Evolutionary conservation across 2,888 invertebrate genomes (phyloP).

Genomic region (Plagodis dolabraria): DNA sequence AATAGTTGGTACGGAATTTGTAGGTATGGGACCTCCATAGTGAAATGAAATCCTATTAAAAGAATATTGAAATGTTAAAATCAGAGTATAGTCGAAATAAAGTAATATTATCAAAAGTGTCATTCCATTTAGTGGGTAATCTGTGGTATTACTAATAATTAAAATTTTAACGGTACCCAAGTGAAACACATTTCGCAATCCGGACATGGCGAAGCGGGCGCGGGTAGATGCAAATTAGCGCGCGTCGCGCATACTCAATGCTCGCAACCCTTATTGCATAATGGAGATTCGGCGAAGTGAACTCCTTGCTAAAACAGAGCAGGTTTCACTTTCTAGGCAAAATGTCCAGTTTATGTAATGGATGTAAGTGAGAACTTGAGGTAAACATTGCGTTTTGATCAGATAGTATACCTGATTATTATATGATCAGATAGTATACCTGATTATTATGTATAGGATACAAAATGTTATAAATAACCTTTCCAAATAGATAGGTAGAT

Average conservation of each 20-base stretch:
- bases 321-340: conserved; percentile 70
- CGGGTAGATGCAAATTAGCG: conserved; percentile 54
- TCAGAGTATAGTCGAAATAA: too few species aligned
- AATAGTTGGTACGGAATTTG: too few species aligned
- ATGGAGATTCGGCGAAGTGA: conserved; percentile 58
- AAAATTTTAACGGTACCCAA: conserved; percentile 60
- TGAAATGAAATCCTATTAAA: too few species aligned
- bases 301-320: conserved; percentile 61
- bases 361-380: conserved; percentile 33
- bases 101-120: too few species aligned
- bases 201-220: conserved; percentile 60
- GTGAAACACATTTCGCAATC: conserved; percentile 80
- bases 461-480: too few species aligned
- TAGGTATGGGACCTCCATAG: too few species aligned
- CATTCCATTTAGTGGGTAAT: too few species aligned
- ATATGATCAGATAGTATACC: neutral
- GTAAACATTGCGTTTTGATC: conserved; percentile 21
- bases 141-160: neutral
- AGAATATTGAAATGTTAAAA: too few species aligned
- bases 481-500: neutral
- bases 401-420: too few species aligned
- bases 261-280: conserved; percentile 77
- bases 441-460: too few species aligned
- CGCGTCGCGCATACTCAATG: conserved; percentile 55
- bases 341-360: conserved; percentile 45